These are phyloP conservation scores for Tachyglossus aculeatus DNA, from an alignment of 2,797 vertebrate species.

Conservation along the genomic window DNA sequence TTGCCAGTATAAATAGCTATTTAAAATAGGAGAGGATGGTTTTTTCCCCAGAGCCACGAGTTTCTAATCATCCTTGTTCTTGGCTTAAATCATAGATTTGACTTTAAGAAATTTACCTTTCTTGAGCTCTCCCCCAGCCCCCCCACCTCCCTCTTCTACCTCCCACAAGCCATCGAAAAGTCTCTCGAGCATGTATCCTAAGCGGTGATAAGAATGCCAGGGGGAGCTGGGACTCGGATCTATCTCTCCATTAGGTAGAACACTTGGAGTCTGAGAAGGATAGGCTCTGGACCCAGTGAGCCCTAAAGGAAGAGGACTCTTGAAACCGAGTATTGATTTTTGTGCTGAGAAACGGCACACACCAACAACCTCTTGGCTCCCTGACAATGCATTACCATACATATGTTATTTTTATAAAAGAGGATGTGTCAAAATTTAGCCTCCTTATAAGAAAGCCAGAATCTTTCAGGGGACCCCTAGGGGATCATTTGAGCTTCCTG, in stretches of 20 bases:
- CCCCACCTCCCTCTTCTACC: not conserved
- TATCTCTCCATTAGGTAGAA: not conserved
- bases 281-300: not conserved
- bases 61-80: not conserved
- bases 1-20: not conserved
- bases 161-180: not conserved
- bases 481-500: not conserved
- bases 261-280: not conserved
- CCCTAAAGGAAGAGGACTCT: not conserved
- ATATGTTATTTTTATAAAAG: not conserved
- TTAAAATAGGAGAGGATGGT: not conserved
- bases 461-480: too few species aligned
- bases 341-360: not conserved
- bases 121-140: not conserved
- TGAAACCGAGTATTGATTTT: not conserved
- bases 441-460: slow-evolving; percentile 6
- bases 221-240: not conserved
- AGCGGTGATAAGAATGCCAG: not conserved
- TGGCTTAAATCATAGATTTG: not conserved
- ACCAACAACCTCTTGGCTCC: not conserved
- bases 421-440: not conserved
- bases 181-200: not conserved
- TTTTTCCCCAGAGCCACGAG: not conserved
- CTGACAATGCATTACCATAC: not conserved
- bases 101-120: not conserved